Evolutionary conservation across 2,888 invertebrate species (phyloP).

Genomic region (Pimpla rufipes): DNA sequence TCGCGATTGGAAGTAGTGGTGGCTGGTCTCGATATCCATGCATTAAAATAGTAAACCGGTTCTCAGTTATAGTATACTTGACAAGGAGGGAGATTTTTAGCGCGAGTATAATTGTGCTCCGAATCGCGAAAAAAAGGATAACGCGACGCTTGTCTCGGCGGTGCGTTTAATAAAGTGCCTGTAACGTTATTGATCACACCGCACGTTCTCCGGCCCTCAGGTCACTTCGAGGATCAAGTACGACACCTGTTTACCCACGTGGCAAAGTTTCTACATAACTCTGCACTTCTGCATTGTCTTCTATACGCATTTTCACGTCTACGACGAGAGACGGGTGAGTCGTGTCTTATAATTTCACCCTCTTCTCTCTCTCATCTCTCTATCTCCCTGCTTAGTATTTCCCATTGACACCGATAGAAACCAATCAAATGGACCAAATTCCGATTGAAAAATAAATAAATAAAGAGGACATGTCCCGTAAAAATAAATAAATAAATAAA

Average conservation of each 20-base stretch:
- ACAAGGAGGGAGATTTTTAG: conserved; percentile 32
- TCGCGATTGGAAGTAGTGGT: conserved; percentile 8
- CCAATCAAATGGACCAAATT: neutral
- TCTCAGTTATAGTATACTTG: conserved; percentile 42
- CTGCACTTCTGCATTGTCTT: conserved; percentile 90
- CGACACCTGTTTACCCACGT: conserved; percentile 88
- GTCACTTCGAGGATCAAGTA: conserved; percentile 89
- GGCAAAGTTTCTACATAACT: conserved; percentile 90
- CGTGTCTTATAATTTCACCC: neutral
- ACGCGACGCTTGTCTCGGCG: neutral
- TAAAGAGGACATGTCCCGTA: no score
- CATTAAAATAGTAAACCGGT: conserved; percentile 66
- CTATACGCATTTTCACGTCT: conserved; percentile 89
- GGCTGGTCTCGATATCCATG: conserved; percentile 46
- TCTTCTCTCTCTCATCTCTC: neutral
- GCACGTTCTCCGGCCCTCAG: conserved; percentile 83
- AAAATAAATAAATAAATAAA: no score
- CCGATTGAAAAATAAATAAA: no score
- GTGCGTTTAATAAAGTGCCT: neutral
- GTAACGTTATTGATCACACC: neutral
- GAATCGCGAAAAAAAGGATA: conserved; percentile 1
- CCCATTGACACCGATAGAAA: no score
- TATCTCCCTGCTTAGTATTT: neutral
- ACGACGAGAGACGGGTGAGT: conserved; percentile 88
- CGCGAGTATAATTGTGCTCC: conserved; percentile 24